Evolutionary conservation across 2,888 invertebrate species (phyloP), one percentile per base, ranked within the genome.

Genomic region (Bursaphelenchus okinawaensis): DNA sequence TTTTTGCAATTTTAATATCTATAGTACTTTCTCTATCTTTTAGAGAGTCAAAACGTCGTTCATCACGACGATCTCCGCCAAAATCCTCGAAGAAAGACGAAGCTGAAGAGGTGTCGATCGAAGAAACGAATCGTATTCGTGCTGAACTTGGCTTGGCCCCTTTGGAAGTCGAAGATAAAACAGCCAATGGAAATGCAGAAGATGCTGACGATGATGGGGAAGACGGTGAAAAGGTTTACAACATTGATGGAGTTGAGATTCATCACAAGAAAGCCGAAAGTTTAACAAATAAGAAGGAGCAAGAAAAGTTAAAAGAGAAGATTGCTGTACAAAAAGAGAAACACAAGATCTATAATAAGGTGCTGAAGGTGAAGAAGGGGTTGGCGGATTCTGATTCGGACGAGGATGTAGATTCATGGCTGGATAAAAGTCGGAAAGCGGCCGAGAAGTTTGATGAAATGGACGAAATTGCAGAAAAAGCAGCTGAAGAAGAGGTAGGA

Each of bases 61-160:
- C 40, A 40, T 40, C 40, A 16, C 40, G 40, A 12, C 40, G n/a
- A 16, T 40, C 40, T n/a, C 16, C 40, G 2, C 40, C 40, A 16
- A 40, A 40, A n/a, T 23, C 24, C 19, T 50, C 29, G 1, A 52
- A 50, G 24, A 52, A 52, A 20, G 51, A 27, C 57, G 29, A 56
- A 20, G 60, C 22, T 9, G 80, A 79, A 27, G 75, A 78, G 8
- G 68, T 82, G 69, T 78, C 78, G 4, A 78, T 82, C 52, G 82
- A 77, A 55, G 82, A 82, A 52, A 77, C 80, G 16, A 82, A 82
- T 84, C 90, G 89, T 73, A 85, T 98, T 12, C 87, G 96, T 78
- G 91, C 91, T 1, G 93, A 93, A 83, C 87, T 98, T 24, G 96
- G 96, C 0, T 86, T 96, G 31, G 93, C 93, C 82, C 96, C 95